Conservation (phyloP, 37 sponge, comb jelly and placozoan species). For the Cladorhizidae sp. region DNA sequence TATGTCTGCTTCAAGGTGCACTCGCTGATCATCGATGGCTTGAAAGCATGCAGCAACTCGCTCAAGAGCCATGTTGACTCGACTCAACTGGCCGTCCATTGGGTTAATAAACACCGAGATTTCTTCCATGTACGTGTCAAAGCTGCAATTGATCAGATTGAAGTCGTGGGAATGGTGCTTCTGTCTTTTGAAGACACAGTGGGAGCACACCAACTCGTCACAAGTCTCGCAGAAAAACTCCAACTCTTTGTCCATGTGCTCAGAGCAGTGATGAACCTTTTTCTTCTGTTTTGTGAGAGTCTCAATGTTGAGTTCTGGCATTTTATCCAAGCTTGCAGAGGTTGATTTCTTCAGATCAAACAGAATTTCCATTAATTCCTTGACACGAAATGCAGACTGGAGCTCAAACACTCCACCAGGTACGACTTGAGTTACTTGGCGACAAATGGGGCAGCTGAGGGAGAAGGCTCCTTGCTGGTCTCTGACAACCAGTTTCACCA, state of each 20-base stretch:
- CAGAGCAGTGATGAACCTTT: slow-evolving; percentile 1
- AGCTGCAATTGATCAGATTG: slow-evolving; percentile 17
- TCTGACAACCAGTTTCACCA: slow-evolving; percentile 10
- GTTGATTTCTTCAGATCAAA: slow-evolving; percentile 18
- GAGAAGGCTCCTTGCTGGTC: slow-evolving; percentile 5
- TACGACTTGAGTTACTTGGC: slow-evolving; percentile 26
- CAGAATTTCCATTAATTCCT: slow-evolving; percentile 51
- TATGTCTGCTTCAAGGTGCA: slow-evolving; percentile 6
- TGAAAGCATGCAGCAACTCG: background rate
- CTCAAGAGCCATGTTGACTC: slow-evolving; percentile 22
- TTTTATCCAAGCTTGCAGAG: background rate
- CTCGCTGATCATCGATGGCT: slow-evolving; percentile 26
- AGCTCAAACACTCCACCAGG: slow-evolving; percentile 45
- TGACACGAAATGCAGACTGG: slow-evolving; percentile 64
- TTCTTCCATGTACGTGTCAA: slow-evolving; percentile 27
- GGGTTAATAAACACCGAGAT: slow-evolving; percentile 8
- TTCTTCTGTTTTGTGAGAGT: background rate
- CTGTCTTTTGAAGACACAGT: slow-evolving; percentile 11
- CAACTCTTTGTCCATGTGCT: slow-evolving; percentile 17
- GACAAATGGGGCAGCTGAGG: slow-evolving; percentile 63
- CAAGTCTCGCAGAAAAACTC: slow-evolving; percentile 52
- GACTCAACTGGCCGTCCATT: slow-evolving; percentile 10
- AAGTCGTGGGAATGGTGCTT: slow-evolving; percentile 33
- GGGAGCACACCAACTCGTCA: slow-evolving; percentile 32
- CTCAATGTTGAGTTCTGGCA: background rate